Percentiles rank a stretch among this genome's conserved stretches.
These are phyloP conservation scores for Columba janthina DNA, from an alignment of 2,113 vertebrate genomes.

Conservation along the genomic window DNA sequence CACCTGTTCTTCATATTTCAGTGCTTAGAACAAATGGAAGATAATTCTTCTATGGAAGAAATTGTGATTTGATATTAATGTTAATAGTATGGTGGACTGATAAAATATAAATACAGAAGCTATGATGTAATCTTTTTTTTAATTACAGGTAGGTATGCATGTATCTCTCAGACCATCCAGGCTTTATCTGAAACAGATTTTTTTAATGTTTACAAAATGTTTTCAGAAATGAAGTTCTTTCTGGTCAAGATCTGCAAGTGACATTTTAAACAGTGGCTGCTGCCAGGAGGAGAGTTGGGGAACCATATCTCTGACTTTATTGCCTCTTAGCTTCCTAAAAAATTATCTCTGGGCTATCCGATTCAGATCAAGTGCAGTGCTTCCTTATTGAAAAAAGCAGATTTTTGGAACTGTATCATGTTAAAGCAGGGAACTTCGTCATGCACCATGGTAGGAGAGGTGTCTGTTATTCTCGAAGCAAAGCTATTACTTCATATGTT, in stretches of 20 bases:
- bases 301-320: not conserved
- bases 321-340: too few species aligned
- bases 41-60: slow-evolving; percentile 8
- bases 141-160: not conserved
- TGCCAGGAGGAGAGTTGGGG: not conserved
- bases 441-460: fast-evolving
- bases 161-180: not conserved
- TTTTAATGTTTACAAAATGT: not conserved
- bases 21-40: slow-evolving; percentile 31
- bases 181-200: not conserved
- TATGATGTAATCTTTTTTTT: not conserved
- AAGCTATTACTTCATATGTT: not conserved
- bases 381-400: not conserved
- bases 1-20: slow-evolving; percentile 67
- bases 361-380: not conserved
- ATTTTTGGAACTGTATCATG: not conserved
- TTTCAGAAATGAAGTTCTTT: not conserved
- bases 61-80: slow-evolving; percentile 17
- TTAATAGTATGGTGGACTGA: not conserved
- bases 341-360: not conserved
- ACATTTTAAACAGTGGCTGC: not conserved
- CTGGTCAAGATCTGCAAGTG: not conserved
- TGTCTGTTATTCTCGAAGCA: not conserved
- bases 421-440: not conserved
- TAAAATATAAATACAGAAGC: not conserved